phyloP scores from a whole-genome alignment of 2,888 invertebrate genomes.

The Emmelina monodactyla region DNA sequence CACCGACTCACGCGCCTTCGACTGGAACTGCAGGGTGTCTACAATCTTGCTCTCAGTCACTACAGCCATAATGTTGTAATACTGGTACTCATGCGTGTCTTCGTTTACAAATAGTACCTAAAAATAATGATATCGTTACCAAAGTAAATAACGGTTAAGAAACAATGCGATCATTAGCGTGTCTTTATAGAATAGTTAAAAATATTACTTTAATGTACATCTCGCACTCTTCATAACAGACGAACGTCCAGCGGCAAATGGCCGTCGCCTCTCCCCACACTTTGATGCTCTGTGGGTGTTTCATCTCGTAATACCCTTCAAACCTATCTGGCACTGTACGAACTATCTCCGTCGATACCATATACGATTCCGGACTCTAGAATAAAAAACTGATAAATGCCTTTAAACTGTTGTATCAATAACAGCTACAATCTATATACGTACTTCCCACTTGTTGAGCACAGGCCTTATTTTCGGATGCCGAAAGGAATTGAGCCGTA shows the following conservation, averaged over 20 bases:
- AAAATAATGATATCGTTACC: too few relatives aligned
- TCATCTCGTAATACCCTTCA: constrained; percentile 46
- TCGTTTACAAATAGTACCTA: constrained; percentile 48
- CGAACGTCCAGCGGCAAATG: constrained; percentile 41
- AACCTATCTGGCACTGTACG: constrained; percentile 41
- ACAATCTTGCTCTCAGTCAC: constrained; percentile 37
- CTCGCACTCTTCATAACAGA: constrained; percentile 44
- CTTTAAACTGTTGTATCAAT: too few relatives aligned
- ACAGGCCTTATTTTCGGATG: too few relatives aligned
- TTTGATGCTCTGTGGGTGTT: constrained; percentile 38
- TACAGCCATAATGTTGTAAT: constrained; percentile 32
- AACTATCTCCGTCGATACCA: constrained; percentile 37
- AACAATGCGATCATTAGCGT: too few relatives aligned
- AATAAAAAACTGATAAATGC: too few relatives aligned
- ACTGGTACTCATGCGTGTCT: constrained; percentile 42
- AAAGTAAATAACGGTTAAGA: too few relatives aligned
- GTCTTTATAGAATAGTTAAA: too few relatives aligned
- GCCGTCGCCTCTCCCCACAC: constrained; percentile 53
- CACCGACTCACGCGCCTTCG: constrained; percentile 40
- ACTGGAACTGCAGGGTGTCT: constrained; percentile 34
- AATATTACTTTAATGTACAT: constrained; percentile 38
- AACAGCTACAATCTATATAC: too few relatives aligned
- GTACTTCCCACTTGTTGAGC: too few relatives aligned
- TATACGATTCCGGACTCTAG: constrained; percentile 41
- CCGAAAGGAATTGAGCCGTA: too few relatives aligned